Evolutionary conservation across 2,797 vertebrate species (phyloP), one percentile per base, ranked within the genome.

Genomic region (Dermochelys coriacea): DNA sequence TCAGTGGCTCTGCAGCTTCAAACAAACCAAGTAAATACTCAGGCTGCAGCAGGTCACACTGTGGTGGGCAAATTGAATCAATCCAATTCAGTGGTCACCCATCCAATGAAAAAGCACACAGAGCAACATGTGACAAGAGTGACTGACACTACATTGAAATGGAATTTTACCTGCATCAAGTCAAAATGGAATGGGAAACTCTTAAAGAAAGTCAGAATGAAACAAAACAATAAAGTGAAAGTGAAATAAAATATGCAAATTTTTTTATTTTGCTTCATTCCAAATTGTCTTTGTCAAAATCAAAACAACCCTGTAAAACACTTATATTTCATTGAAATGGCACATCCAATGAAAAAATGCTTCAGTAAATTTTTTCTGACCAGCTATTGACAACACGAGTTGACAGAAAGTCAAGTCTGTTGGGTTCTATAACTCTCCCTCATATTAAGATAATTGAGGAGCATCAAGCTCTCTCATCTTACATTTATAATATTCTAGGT

Each of bases 401-500:
- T 71, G 18, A 41, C 19, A 71, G 64, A 68, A 71, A 37, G 64
- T 21, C 19, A 92, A 89, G 86, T 16, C 19, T 45, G 25, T 21
- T 71, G 37, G 8, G 31, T 85, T 89, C 29, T 37, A 54, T 80
- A 91, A 18, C 1, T 16, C 25, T 61, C 80, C 16, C 71, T 86
- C 41, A 82, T 9, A 41, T 5, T 41, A 84, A 96, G 95, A 93
- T 96, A 97, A 93, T 78, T 96, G 86, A 59, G 57, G 34, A 12
- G n/a, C 4, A 49, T 85, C 82, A 23, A 0, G 87, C 77, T 1
- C 49, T 92, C 59, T 88, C 51, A 82, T 93, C 91, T 94, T 89
- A 87, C 82, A 87, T 80, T 71, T 96, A 95, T 5, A 93, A 18
- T 50, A 87, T 95, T 96, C 88, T 96, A 94, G 96, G 77, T 92